Percentiles rank a stretch among this genome's conserved stretches.
Evolutionary conservation across 2,113 vertebrate genomes (phyloP).

Genomic region (Cervus canadensis): DNA sequence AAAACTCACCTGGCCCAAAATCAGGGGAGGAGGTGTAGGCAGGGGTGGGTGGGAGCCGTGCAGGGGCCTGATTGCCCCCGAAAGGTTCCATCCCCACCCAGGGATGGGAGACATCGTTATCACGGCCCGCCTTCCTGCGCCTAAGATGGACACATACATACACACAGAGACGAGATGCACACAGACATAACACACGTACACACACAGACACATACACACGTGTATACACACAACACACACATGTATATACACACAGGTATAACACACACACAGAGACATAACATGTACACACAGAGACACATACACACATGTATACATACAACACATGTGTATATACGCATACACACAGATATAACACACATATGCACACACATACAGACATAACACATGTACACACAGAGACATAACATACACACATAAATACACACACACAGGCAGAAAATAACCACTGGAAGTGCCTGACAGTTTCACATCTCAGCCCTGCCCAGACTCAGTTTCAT

Average conservation of each 20-base stretch:
- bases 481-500: not conserved
- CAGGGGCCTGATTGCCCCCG: fast-evolving
- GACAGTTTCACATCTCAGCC: not conserved
- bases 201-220: not conserved
- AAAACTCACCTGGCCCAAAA: not conserved
- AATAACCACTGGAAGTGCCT: not conserved
- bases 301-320: not conserved
- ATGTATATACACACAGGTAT: no score
- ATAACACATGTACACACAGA: not conserved
- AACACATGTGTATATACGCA: not conserved
- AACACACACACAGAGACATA: no score
- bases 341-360: not conserved
- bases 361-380: fast-evolving
- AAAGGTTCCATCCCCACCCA: not conserved
- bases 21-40: no score
- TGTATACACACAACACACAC: no score
- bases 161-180: not conserved
- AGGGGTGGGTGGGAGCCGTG: fast-evolving
- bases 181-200: not conserved
- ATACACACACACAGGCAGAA: not conserved
- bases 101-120: not conserved
- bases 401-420: not conserved
- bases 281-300: not conserved
- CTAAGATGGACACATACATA: not conserved
- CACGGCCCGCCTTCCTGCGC: not conserved